Evolutionary conservation across 2,888 invertebrate species (phyloP).

Genomic region (Cephus rjabovi): DNA sequence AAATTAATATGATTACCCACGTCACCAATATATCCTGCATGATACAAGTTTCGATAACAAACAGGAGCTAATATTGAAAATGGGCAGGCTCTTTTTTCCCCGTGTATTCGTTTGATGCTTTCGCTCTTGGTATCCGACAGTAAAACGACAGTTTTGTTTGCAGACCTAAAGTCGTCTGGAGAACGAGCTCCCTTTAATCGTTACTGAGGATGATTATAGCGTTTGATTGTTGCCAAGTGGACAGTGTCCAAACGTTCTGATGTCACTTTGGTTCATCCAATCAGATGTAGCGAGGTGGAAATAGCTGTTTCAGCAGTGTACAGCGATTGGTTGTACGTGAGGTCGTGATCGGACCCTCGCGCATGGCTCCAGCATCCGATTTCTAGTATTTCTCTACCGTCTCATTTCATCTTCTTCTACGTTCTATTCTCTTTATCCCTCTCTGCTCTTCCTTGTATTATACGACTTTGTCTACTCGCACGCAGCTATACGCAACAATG

Average conservation of each 20-base stretch:
- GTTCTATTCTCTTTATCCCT: conserved; percentile 2
- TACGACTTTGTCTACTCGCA: neutral
- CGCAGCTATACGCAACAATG: conserved; percentile 2
- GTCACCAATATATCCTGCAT: neutral
- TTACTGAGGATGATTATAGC: conserved; percentile 36
- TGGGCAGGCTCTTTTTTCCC: neutral
- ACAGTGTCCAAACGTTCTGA: conserved; percentile 46
- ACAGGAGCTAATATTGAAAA: neutral
- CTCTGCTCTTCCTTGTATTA: conserved; percentile 5
- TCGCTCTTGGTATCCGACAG: neutral
- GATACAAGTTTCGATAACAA: too few relatives aligned
- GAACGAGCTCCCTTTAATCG: conserved; percentile 30
- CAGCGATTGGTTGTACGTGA: conserved; percentile 42
- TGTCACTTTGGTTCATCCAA: conserved; percentile 48
- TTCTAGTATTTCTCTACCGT: neutral
- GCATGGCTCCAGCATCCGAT: neutral
- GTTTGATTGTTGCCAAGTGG: conserved; percentile 47
- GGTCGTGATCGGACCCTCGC: conserved; percentile 9
- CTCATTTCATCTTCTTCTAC: conserved; percentile 8
- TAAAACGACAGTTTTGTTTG: neutral
- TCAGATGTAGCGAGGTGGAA: conserved; percentile 47
- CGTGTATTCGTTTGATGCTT: neutral
- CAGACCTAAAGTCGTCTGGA: neutral
- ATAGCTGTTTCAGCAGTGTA: conserved; percentile 48
- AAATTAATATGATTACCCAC: neutral